phyloP scores from a whole-genome alignment of 2,888 invertebrate species.

The Xestoiulus laeticollis region DNA sequence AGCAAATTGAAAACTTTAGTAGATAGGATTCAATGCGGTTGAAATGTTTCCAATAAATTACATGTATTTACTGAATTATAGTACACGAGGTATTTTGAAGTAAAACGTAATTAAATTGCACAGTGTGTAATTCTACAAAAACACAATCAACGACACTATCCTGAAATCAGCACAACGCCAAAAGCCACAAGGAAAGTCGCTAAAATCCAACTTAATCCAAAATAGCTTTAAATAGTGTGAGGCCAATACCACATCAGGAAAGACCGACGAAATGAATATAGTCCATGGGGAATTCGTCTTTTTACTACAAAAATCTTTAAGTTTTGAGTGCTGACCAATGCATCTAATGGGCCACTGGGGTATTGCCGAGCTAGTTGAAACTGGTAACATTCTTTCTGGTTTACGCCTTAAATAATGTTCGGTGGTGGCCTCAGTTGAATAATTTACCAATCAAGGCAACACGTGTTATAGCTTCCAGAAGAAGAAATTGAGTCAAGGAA shows the following conservation, averaged over 20 bases:
- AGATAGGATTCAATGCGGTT: too few relatives aligned
- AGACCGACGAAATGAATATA: not conserved
- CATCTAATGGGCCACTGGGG: conserved; percentile 2
- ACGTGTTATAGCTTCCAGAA: conserved; percentile 24
- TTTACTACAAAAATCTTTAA: not conserved
- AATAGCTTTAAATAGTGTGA: not conserved
- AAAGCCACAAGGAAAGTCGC: not conserved
- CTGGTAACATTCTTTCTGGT: not conserved
- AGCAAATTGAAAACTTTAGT: too few relatives aligned
- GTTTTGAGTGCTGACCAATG: conserved; percentile 34
- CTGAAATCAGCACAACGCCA: not conserved
- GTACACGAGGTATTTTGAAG: too few relatives aligned
- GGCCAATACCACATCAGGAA: not conserved
- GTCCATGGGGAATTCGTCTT: not conserved
- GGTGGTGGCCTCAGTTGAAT: not conserved
- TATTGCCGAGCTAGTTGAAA: not conserved
- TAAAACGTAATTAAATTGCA: not conserved
- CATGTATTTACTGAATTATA: too few relatives aligned
- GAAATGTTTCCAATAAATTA: too few relatives aligned
- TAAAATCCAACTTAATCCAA: not conserved
- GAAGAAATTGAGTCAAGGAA: conserved; percentile 12
- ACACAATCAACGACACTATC: not conserved
- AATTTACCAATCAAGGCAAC: not conserved
- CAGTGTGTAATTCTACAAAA: not conserved
- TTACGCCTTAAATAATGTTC: not conserved